These are phyloP conservation scores for Drosophila mayri DNA, from an alignment of 1,140 invertebrate species.

Conservation along the genomic window DNA sequence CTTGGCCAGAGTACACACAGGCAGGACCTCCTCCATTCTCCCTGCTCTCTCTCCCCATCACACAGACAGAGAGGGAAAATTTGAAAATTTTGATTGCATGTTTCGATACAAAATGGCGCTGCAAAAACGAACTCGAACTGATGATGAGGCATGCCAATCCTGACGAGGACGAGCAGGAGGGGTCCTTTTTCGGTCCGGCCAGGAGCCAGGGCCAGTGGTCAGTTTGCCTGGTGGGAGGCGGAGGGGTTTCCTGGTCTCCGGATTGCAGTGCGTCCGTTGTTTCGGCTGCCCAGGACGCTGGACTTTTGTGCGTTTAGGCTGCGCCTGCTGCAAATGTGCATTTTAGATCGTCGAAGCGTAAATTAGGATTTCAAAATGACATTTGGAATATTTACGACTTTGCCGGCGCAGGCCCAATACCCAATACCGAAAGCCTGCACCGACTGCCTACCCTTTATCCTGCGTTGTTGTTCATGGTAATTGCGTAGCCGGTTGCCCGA, in stretches of 20 bases:
- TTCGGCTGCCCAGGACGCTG: constrained; percentile 34
- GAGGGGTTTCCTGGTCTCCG: constrained; percentile 18
- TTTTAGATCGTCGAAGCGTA: constrained; percentile 84
- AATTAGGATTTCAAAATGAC: constrained; percentile 85
- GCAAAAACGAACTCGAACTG: constrained; percentile 68
- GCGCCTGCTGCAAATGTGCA: constrained; percentile 76
- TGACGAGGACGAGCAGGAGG: constrained; percentile 54
- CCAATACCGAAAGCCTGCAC: neutral
- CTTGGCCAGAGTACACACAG: constrained; percentile 61
- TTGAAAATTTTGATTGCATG: constrained; percentile 84
- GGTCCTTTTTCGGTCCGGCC: constrained; percentile 20
- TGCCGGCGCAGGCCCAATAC: constrained; percentile 52
- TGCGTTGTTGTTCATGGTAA: constrained; percentile 80
- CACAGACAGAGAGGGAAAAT: constrained; percentile 69
- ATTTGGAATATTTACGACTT: constrained; percentile 85
- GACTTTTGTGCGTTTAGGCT: constrained; percentile 56
- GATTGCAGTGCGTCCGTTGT: constrained; percentile 72
- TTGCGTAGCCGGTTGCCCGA: constrained; percentile 65
- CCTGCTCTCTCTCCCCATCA: constrained; percentile 17
- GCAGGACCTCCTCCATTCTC: constrained; percentile 1
- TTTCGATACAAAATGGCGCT: constrained; percentile 83
- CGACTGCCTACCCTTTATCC: neutral
- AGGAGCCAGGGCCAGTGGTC: constrained; percentile 46
- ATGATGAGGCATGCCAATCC: constrained; percentile 82
- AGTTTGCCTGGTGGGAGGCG: neutral